Percentiles rank a stretch among this genome's conserved stretches.
These are phyloP conservation scores for Melanerpes aurifrons DNA, from an alignment of 2,113 vertebrate species.

Conservation along the genomic window DNA sequence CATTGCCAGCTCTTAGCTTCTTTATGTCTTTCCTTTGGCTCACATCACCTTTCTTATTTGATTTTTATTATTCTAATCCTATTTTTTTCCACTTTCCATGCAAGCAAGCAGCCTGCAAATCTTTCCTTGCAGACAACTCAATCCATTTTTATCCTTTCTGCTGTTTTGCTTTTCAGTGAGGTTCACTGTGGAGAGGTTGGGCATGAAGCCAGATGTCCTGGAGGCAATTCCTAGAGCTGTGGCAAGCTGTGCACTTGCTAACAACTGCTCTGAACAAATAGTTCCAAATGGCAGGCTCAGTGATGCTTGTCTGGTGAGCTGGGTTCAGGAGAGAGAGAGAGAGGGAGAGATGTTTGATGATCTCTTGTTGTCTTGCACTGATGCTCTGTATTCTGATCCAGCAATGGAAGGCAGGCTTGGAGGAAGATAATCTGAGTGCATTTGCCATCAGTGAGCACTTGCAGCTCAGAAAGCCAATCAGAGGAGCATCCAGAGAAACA, in stretches of 20 bases:
- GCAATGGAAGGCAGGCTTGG: neutral
- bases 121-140: constrained; percentile 47
- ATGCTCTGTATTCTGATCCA: neutral
- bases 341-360: neutral
- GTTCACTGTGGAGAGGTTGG: constrained; percentile 8
- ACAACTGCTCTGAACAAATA: constrained; percentile 19
- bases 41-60: constrained; percentile 60
- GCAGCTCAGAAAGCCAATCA: too few species aligned
- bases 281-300: neutral
- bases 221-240: constrained; percentile 54
- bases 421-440: neutral
- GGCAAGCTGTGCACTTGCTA: neutral
- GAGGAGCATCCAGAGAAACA: too few species aligned
- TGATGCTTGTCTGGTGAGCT: neutral
- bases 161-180: constrained; percentile 48
- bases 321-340: neutral
- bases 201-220: constrained; percentile 52
- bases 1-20: constrained; percentile 58
- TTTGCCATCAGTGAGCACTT: neutral
- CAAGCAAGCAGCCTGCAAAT: constrained; percentile 41
- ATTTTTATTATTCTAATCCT: too few species aligned
- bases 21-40: constrained; percentile 64
- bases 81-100: constrained; percentile 19
- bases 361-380: neutral
- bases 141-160: constrained; percentile 43